Evolutionary conservation across 2,113 vertebrate species (phyloP).

Genomic region (Lepus europaeus): DNA sequence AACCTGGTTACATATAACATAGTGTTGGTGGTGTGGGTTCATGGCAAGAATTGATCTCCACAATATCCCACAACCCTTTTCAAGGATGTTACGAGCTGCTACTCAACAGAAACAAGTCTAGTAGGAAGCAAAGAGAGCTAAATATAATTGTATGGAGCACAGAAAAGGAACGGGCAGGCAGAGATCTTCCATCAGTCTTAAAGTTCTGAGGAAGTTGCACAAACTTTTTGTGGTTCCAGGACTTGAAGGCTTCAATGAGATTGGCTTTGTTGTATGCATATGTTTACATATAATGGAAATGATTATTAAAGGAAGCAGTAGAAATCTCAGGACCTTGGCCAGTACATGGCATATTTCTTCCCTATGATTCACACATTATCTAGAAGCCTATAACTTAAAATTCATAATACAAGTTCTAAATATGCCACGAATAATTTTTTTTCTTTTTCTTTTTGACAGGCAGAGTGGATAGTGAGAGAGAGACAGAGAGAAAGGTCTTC

Average conservation of each 20-base stretch:
- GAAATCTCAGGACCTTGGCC: neutral
- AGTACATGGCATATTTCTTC: constrained; percentile 46
- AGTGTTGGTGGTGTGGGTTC: neutral
- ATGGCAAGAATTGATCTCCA: neutral
- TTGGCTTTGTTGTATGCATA: neutral
- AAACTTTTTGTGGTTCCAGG: neutral
- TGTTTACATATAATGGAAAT: neutral
- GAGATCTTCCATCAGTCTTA: neutral
- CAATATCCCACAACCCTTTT: neutral
- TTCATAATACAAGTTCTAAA: constrained; percentile 56
- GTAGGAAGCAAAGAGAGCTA: neutral
- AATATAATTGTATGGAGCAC: neutral
- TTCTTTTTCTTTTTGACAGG: too few species aligned
- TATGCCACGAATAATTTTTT: neutral
- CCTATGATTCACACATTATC: constrained; percentile 33
- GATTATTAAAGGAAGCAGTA: constrained; percentile 25
- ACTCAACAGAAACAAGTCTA: neutral
- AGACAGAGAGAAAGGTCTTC: too few species aligned
- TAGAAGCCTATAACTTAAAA: constrained; percentile 34
- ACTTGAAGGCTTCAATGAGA: neutral
- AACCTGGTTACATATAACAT: neutral
- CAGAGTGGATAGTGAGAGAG: too few species aligned
- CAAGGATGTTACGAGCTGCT: neutral
- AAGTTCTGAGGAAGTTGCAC: constrained; percentile 13
- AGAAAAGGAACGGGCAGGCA: neutral